Evolutionary conservation across 2,113 vertebrate genomes (phyloP), one percentile per base, ranked within the genome.

Genomic region (Callaeas wilsoni): DNA sequence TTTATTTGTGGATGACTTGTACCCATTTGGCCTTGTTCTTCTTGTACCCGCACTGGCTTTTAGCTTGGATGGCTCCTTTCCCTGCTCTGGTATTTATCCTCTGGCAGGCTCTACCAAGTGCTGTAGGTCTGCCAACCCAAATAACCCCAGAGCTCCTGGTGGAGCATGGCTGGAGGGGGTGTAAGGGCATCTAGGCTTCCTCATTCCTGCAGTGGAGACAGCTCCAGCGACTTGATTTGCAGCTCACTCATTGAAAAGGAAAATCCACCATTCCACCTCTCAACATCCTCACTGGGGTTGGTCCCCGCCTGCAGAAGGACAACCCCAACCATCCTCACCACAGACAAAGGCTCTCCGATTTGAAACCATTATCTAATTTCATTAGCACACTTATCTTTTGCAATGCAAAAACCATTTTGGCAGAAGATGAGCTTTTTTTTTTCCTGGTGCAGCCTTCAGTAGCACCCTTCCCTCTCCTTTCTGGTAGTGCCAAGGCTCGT

Each of bases 21-120:
- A 94, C 85, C 75, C 90, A 21, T 92, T 97, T 95, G 95, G 96
- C 91, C 89, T 93, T 73, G 57, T 92, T 94, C 90, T 92, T 87
- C 90, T 86, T 92, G 92, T 95, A 90, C 87, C 76, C 73, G 0
- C 19, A 7, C 56, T 96, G 79, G 67, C 90, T 94, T 94, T 93
- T 92, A 63, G 84, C 90, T 95, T 33, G 2, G 30, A 89, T 94
- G 80, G 74, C 80, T 94, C 69, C 57, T 94, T 94, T 91, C 96
- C 91, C 84, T 96, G 80, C 84, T 70, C 73, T 89, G 80, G 35
- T 95, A 82, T 96, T 96, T 96, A 79, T 89, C 26, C 53, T 73
- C 55, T 91, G 82, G 70, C 49, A 12, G 37, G 49, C 85, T 84
- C 16, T 67, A n/a, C 73, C 6, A 0, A 81, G 44, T 8, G 15